These are phyloP conservation scores for Timandra comae DNA, from an alignment of 2,888 invertebrate genomes.

Conservation along the genomic window DNA sequence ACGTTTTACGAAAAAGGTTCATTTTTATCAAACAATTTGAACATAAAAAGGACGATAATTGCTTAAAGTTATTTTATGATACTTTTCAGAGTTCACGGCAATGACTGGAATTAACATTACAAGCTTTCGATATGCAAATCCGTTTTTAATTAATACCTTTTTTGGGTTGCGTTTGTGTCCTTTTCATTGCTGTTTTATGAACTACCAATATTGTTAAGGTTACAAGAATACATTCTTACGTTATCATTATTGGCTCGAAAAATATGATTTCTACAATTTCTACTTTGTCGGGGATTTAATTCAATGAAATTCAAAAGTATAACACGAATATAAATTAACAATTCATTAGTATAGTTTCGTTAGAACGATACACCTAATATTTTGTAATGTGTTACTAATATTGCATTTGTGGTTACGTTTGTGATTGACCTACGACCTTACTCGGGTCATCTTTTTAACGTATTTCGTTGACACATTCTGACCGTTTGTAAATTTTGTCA, in stretches of 20 bases:
- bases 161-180: constrained; percentile 24
- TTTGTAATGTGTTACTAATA: constrained; percentile 9
- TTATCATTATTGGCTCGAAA: too few species aligned
- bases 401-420: constrained; percentile 12
- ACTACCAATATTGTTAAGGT: constrained; percentile 10
- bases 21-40: constrained; percentile 42
- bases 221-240: too few species aligned
- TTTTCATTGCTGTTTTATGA: constrained; percentile 22
- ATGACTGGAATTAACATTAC: constrained; percentile 37
- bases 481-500: background rate
- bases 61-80: constrained; percentile 53
- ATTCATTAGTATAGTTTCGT: constrained; percentile 12
- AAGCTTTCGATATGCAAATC: constrained; percentile 47
- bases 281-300: too few species aligned
- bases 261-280: too few species aligned
- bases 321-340: constrained; percentile 5
- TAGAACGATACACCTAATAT: constrained; percentile 12
- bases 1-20: constrained; percentile 37
- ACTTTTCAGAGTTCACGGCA: constrained; percentile 29
- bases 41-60: constrained; percentile 47
- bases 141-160: constrained; percentile 27
- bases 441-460: constrained; percentile 10
- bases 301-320: too few species aligned
- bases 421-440: constrained; percentile 17
- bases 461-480: constrained; percentile 11